phyloP scores from a whole-genome alignment of 2,113 vertebrate species.

The Dromiciops gliroides region DNA sequence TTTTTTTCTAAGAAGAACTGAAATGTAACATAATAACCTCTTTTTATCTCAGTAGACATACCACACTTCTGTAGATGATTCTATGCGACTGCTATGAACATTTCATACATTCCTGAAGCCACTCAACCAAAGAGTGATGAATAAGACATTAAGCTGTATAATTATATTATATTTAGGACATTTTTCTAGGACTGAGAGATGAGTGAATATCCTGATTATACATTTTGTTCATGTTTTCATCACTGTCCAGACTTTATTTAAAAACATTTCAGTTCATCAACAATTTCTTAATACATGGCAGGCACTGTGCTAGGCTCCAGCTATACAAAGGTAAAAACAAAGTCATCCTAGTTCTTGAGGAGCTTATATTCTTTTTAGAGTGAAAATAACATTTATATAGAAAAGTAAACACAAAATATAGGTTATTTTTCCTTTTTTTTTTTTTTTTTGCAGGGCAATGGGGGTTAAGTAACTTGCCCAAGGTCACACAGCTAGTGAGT shows the following conservation, averaged over 20 bases:
- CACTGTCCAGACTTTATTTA: not conserved
- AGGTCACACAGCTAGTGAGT: too few species aligned
- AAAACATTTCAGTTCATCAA: not conserved
- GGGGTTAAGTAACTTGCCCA: too few species aligned
- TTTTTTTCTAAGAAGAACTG: not conserved
- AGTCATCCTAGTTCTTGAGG: not conserved
- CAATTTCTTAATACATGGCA: not conserved
- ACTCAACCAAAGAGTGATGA: not conserved
- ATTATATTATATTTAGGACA: not conserved
- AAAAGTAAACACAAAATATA: not conserved
- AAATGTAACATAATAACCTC: not conserved
- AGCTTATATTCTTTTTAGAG: not conserved
- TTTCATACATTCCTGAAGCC: not conserved
- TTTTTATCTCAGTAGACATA: not conserved
- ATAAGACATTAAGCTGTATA: not conserved
- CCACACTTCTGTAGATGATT: fast-evolving
- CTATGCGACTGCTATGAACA: fast-evolving
- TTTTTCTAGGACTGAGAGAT: not conserved
- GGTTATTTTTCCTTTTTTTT: too few species aligned
- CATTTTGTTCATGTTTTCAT: too few species aligned
- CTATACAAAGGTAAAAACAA: not conserved
- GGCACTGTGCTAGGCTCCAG: not conserved
- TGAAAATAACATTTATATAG: not conserved
- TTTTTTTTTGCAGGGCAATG: too few species aligned
- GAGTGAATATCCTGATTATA: too few species aligned